Percentiles rank a stretch among this genome's conserved stretches.
phyloP scores from a whole-genome alignment of 2,113 vertebrate genomes.

The Corapipo altera region DNA sequence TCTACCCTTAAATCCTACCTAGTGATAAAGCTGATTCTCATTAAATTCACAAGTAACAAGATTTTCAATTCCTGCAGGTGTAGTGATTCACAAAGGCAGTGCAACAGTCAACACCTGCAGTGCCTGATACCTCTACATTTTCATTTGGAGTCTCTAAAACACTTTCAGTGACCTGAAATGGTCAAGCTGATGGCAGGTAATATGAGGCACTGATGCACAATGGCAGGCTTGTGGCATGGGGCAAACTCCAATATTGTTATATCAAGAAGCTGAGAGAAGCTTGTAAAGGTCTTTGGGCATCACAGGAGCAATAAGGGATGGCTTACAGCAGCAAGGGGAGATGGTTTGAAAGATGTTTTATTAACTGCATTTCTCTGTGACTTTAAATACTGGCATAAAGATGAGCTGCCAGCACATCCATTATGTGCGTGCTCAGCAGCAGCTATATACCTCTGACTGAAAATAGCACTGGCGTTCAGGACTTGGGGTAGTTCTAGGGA shows the following conservation, averaged over 20 bases:
- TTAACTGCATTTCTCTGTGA: neutral
- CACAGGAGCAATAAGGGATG: neutral
- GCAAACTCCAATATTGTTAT: neutral
- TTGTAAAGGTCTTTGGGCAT: neutral
- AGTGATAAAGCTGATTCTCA: neutral
- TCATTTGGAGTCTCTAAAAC: neutral
- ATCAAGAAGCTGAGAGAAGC: neutral
- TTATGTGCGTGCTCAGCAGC: neutral
- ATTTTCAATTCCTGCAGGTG: neutral
- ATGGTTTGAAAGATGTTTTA: constrained; percentile 6
- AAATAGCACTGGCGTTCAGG: constrained; percentile 8
- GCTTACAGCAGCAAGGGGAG: neutral
- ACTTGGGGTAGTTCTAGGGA: neutral
- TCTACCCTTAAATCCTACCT: neutral
- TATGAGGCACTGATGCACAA: neutral
- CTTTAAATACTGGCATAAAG: constrained; percentile 6
- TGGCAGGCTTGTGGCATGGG: neutral
- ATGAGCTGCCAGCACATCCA: neutral
- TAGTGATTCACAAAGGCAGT: neutral
- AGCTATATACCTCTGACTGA: neutral
- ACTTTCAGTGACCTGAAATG: neutral
- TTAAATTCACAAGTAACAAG: neutral
- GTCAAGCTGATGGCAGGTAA: neutral
- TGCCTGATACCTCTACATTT: neutral
- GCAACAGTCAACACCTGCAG: neutral